phyloP scores from a whole-genome alignment of 2,888 invertebrate species.

The Keiferia lycopersicella region DNA sequence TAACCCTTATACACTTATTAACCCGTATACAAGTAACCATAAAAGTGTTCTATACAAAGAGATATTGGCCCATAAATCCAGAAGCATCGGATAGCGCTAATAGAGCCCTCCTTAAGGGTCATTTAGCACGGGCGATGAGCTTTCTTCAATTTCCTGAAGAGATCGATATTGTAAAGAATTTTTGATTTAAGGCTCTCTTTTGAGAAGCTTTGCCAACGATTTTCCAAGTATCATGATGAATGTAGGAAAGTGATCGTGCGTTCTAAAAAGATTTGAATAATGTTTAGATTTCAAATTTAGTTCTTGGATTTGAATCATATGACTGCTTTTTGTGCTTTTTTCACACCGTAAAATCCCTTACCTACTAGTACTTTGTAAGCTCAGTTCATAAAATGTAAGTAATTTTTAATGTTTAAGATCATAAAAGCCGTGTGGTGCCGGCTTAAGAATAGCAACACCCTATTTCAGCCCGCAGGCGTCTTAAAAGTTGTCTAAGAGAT shows the following conservation, averaged over 20 bases:
- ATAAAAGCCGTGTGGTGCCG: too few relatives aligned
- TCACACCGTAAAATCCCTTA: too few relatives aligned
- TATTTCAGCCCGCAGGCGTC: too few relatives aligned
- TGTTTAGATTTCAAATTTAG: not conserved
- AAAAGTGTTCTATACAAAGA: constrained; percentile 40
- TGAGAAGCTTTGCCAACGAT: not conserved
- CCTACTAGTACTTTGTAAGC: too few relatives aligned
- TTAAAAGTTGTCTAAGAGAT: too few relatives aligned
- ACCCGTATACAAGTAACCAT: constrained; percentile 29
- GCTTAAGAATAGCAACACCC: too few relatives aligned
- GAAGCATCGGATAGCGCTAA: constrained; percentile 51
- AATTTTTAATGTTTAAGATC: too few relatives aligned
- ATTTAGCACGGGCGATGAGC: constrained; percentile 48
- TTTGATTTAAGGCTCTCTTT: constrained; percentile 13
- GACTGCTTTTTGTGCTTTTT: too few relatives aligned
- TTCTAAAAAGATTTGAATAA: not conserved
- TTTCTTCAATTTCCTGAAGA: constrained; percentile 43
- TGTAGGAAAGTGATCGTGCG: too few relatives aligned
- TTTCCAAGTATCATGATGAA: not conserved
- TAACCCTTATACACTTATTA: constrained; percentile 8
- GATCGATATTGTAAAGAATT: constrained; percentile 29
- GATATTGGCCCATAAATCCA: constrained; percentile 52
- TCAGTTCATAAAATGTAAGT: too few relatives aligned
- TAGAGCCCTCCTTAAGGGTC: constrained; percentile 48
- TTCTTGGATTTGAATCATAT: too few relatives aligned